These are phyloP conservation scores for Synergus itoensis DNA, from an alignment of 2,888 invertebrate species.

Conservation along the genomic window DNA sequence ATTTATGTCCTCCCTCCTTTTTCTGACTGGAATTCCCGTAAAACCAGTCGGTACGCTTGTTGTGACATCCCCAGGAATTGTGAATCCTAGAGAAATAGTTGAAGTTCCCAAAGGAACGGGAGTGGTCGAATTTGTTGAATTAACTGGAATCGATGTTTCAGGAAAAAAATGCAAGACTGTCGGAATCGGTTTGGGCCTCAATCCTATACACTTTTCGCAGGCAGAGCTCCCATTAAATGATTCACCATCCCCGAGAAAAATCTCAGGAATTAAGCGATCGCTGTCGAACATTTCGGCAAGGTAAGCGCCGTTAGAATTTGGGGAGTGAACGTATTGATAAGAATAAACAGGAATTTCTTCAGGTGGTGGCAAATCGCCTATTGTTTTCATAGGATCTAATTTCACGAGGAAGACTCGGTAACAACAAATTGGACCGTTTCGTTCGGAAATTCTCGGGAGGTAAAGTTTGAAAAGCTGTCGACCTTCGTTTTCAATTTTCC, in stretches of 20 bases:
- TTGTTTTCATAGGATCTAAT: conserved; percentile 82
- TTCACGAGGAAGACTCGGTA: conserved; percentile 90
- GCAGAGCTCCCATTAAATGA: conserved; percentile 69
- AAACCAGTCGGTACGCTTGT: conserved; percentile 46
- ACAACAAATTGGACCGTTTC: conserved; percentile 93
- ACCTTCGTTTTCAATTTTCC: conserved; percentile 82
- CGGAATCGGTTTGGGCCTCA: conserved; percentile 75
- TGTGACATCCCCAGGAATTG: conserved; percentile 45
- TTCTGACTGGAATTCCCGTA: conserved; percentile 56
- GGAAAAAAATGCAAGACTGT: conserved; percentile 69
- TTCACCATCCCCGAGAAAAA: conserved; percentile 87
- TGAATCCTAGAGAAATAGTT: conserved; percentile 45
- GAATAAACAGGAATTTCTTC: conserved; percentile 85
- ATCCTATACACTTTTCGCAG: conserved; percentile 80
- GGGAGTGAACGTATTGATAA: conserved; percentile 86
- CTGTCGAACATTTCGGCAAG: conserved; percentile 91
- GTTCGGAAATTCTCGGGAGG: conserved; percentile 88
- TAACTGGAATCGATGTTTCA: conserved; percentile 59
- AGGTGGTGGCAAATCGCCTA: conserved; percentile 85
- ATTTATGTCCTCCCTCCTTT: conserved; percentile 63
- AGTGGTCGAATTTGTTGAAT: conserved; percentile 41
- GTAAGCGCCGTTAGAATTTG: conserved; percentile 87
- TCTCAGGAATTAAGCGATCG: conserved; percentile 82
- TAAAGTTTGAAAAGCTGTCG: conserved; percentile 87
- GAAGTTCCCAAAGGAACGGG: conserved; percentile 52